These are phyloP conservation scores for Chiropotes sagulatus DNA, from an alignment of 2,797 vertebrate genomes.

Conservation along the genomic window DNA sequence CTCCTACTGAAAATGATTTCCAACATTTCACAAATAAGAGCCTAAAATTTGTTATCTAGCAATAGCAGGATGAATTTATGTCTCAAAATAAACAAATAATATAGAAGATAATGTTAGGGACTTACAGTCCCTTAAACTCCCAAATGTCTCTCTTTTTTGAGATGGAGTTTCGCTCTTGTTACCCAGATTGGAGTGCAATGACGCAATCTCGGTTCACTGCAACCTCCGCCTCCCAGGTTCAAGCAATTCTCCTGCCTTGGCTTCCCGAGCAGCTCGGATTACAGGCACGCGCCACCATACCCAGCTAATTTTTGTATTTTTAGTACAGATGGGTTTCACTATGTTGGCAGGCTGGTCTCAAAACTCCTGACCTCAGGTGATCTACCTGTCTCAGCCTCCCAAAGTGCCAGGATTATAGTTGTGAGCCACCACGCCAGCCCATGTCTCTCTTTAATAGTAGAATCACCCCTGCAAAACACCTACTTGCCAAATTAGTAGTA, in stretches of 20 bases:
- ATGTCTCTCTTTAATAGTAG: background rate
- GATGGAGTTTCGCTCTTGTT: background rate
- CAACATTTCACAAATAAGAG: slow-evolving; percentile 27
- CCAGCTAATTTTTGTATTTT: background rate
- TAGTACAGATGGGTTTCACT: background rate
- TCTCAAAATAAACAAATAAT: slow-evolving; percentile 34
- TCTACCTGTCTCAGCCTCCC: background rate
- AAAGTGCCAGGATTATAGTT: background rate
- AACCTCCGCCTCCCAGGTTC: background rate
- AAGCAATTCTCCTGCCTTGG: background rate
- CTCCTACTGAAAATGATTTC: slow-evolving; percentile 32
- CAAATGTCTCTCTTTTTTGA: background rate
- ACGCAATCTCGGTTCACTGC: background rate
- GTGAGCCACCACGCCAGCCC: background rate
- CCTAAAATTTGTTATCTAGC: background rate
- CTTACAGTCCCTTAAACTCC: background rate
- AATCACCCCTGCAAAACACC: slow-evolving; percentile 24
- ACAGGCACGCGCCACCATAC: too few species aligned
- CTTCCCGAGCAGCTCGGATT: background rate
- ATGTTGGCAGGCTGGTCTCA: background rate
- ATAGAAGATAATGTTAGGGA: background rate
- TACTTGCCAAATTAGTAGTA: slow-evolving; percentile 26
- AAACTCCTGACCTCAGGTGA: background rate
- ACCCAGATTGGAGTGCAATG: background rate
- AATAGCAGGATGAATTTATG: background rate